phyloP scores from a whole-genome alignment of 1,140 invertebrate genomes.

The Sycophila sp. region DNA sequence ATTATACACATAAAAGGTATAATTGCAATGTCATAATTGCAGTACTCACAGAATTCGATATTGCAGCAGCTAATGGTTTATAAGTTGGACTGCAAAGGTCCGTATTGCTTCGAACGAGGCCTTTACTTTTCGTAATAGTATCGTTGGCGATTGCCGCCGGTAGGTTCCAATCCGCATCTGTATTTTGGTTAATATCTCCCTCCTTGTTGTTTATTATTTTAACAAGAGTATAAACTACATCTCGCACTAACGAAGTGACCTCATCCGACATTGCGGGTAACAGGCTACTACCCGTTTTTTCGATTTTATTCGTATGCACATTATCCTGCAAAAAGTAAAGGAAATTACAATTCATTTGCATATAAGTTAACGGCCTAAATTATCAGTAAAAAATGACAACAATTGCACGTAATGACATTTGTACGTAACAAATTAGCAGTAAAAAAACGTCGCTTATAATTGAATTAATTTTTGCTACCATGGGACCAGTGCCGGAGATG shows the following conservation, averaged over 20 bases:
- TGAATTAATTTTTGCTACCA: constrained; percentile 31
- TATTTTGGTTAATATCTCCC: constrained; percentile 38
- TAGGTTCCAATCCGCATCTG: constrained; percentile 23
- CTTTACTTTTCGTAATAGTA: constrained; percentile 29
- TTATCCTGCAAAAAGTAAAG: constrained; percentile 48
- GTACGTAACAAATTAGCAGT: too few species aligned
- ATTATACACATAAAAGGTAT: not conserved
- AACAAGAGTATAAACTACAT: constrained; percentile 46
- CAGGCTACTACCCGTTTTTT: constrained; percentile 56
- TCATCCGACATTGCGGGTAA: constrained; percentile 50
- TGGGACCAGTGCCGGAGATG: constrained; percentile 49
- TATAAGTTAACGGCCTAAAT: too few species aligned
- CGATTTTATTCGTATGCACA: constrained; percentile 50
- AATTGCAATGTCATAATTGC: too few species aligned
- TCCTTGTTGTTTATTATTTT: constrained; percentile 48
- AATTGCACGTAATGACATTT: too few species aligned
- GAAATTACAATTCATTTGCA: too few species aligned
- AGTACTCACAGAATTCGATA: not conserved
- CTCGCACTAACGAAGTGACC: constrained; percentile 43
- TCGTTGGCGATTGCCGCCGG: not conserved
- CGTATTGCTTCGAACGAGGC: constrained; percentile 42
- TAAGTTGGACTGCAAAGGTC: not conserved
- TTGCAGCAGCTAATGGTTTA: not conserved
- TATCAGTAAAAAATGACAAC: too few species aligned
- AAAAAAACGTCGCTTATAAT: too few species aligned